Evolutionary conservation across 2,113 vertebrate species (phyloP), one percentile per base, ranked within the genome.

Genomic region (Salvelinus namaycush): DNA sequence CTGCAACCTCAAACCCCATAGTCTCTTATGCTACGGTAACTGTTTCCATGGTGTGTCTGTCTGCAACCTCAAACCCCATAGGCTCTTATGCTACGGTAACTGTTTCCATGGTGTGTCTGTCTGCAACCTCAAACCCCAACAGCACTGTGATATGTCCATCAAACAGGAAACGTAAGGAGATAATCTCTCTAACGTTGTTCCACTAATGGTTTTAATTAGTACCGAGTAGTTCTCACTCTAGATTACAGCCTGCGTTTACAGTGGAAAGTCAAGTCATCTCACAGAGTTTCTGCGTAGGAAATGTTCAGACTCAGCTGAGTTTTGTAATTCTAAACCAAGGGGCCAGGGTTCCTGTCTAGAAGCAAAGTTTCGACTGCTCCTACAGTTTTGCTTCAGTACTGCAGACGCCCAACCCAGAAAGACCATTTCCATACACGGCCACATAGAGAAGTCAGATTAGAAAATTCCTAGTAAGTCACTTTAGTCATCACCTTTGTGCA

Each of bases 231-330:
- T 73, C 39, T 18, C 14, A 20, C 59, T 70, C 20, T 69, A 74
- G 60, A 67, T 59, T 39, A 72, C 79, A 68, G 24, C 59, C 31
- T 74, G 2, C 59, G 22, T 51, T 80, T 20, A 44, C 31, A 16
- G 68, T 20, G 34, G 8, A 31, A 48, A n/a, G 22, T 24, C 24
- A 57, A 68, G 31, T 80, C 26, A 20, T 67, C 72, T 60, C 68
- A 0, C 49, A 51, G 67, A 64, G n/a, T 22, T 70, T 62, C 72
- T 66, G 44, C 81, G 79, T 79, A 70, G 70, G 69, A 72, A 70
- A 82, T 79, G 74, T 80, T 13, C 16, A 22, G 16, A 44, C 5
- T n/a, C 24, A 70, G 20, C 8, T 22, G 39, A 44, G 9, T 44
- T 44, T 11, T 44, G 39, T 44, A 1, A 11, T 44, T 44, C 39